Percentiles rank a stretch among this genome's conserved stretches.
phyloP scores from a whole-genome alignment of 1,140 invertebrate genomes.

The Paralvinella palmiformis region DNA sequence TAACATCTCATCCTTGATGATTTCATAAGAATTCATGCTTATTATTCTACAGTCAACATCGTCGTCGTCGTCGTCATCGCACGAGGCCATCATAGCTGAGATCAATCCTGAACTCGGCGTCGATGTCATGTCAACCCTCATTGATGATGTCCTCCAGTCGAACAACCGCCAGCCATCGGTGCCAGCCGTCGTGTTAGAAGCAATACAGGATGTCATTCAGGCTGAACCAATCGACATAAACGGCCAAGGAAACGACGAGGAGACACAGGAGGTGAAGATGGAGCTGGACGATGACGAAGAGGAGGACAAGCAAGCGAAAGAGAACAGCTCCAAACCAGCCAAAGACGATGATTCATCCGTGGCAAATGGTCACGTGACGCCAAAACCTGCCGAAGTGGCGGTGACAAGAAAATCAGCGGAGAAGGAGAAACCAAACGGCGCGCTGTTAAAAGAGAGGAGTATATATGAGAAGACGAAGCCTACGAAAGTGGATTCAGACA shows the following conservation, averaged over 20 bases:
- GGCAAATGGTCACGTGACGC: slow-evolving; percentile 29
- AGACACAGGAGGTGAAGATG: slow-evolving; percentile 33
- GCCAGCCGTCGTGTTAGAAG: slow-evolving; percentile 19
- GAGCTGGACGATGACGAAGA: slow-evolving; percentile 27
- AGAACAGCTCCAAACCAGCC: slow-evolving; percentile 8
- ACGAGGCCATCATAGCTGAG: neutral
- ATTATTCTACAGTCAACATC: too few species aligned
- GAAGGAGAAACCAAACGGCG: neutral
- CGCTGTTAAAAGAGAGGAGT: neutral
- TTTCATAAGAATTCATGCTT: too few species aligned
- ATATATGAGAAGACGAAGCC: slow-evolving; percentile 6
- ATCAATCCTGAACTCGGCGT: neutral
- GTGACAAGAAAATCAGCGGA: slow-evolving; percentile 18
- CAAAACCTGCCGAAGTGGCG: slow-evolving; percentile 18
- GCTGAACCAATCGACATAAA: neutral
- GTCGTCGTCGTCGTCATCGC: slow-evolving; percentile 6
- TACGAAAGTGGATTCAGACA: neutral
- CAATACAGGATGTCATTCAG: slow-evolving; percentile 8
- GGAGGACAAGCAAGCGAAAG: slow-evolving; percentile 16
- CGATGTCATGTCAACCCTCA: neutral
- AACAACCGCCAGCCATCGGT: slow-evolving; percentile 37
- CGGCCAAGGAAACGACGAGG: slow-evolving; percentile 16
- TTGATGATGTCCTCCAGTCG: slow-evolving; percentile 29
- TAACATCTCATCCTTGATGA: too few species aligned
- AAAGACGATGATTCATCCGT: neutral